Base-by-base conservation (phyloP, 2,113 vertebrate species). In the Nycticryphes semicollaris region DNA sequence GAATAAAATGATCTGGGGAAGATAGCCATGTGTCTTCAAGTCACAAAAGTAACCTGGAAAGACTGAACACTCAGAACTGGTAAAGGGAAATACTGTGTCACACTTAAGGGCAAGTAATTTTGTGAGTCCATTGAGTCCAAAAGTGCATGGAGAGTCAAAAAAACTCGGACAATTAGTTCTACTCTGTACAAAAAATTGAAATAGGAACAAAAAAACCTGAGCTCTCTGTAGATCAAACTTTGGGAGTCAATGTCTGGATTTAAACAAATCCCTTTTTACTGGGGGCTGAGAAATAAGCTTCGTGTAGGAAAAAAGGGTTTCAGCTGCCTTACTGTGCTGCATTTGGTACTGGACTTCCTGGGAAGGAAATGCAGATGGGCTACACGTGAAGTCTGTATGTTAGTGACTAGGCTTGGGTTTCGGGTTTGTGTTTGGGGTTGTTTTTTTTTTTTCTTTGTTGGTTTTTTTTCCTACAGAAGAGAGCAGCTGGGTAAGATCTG, bases 401-500 rank as follows among this genome's bases (percentile, higher is more conserved):
- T 23, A 54, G 68, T 89, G 16, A 50, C 30, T 88, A 14, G 64
- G 51, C 85, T 81, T 59, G 43, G 50, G 37, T 5, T 75, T 90
- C 48, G 37, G 17, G 23, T 92, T 84, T 92, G 22, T 22, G 14
- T 76, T 89, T 76, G 43, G 28, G 23, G 1, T 3, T 45, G 15
- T 27, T 28, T 14, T 57, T 23, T 21, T 9, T 56, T 41, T 21
- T 22, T 68, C 53, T 41, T 5, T 45, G 20, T 10, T 62, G 17
- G 22, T 20, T 62, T 20, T 54, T 67, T 48, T 45, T 9, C 24
- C 64, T 37, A 13, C 11, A 16, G 66, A 66, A 54, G 57, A 81
- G 48, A 82, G 87, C 87, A 96, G 82, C 94, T 91, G 93, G 70
- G 11, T 57, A 54, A 76, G 90, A 79, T 82, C 66, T 79, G 84